phyloP scores from a whole-genome alignment of 2,113 vertebrate species.

The Seriola quinqueradiata region DNA sequence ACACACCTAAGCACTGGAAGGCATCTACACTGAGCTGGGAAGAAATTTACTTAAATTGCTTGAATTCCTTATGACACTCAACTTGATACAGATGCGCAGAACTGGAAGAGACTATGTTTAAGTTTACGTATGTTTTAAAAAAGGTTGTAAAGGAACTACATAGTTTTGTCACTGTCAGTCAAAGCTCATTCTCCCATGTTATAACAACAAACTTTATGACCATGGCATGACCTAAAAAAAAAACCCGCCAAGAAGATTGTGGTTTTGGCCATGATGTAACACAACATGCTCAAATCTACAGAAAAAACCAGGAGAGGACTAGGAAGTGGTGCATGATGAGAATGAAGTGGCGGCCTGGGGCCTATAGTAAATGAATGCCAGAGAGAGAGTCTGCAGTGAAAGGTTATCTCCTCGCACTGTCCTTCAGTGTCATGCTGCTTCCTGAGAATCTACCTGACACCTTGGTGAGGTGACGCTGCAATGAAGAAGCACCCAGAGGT shows the following conservation, averaged over 20 bases:
- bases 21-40: constrained; percentile 29
- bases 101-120: neutral
- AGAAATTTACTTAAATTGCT: constrained; percentile 13
- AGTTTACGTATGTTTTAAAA: constrained; percentile 15
- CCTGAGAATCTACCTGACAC: constrained; percentile 54
- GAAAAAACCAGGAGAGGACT: constrained; percentile 25
- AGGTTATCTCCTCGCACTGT: constrained; percentile 67
- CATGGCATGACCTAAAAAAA: constrained; percentile 6
- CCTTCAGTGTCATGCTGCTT: constrained; percentile 51
- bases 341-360: constrained; percentile 43
- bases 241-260: neutral
- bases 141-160: neutral
- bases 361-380: constrained; percentile 43
- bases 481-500: constrained; percentile 35
- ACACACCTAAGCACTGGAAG: constrained; percentile 58
- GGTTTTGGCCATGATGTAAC: neutral
- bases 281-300: constrained; percentile 11
- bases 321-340: constrained; percentile 30
- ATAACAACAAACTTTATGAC: neutral
- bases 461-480: constrained; percentile 48
- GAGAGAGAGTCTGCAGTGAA: constrained; percentile 47
- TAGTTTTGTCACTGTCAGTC: neutral
- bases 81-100: constrained; percentile 16
- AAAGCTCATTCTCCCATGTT: constrained; percentile 1
- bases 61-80: constrained; percentile 21